Conservation (phyloP, 2,888 invertebrate species). For the Neoaliturus tenellus region DNA sequence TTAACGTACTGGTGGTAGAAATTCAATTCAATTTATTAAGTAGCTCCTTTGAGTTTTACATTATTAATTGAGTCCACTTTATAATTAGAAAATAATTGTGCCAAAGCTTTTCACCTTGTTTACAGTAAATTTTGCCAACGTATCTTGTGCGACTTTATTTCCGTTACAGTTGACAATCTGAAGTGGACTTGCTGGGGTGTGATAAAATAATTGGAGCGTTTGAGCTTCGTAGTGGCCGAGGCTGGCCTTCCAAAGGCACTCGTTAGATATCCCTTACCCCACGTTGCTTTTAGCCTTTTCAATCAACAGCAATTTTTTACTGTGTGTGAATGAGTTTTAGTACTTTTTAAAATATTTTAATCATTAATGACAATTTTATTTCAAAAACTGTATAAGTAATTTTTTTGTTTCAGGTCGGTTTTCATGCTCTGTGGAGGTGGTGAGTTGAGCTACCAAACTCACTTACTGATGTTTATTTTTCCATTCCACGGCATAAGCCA, state of each 20-base stretch:
- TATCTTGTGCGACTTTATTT: conserved; percentile 10
- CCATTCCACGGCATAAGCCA: too few relatives aligned
- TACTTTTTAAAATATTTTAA: background rate
- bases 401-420: conserved; percentile 6
- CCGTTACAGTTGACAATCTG: background rate
- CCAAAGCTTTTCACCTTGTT: background rate
- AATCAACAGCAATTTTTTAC: background rate
- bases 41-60: too few relatives aligned
- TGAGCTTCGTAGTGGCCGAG: background rate
- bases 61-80: too few relatives aligned
- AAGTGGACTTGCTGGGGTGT: background rate
- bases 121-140: background rate
- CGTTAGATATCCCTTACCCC: background rate
- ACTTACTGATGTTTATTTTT: too few relatives aligned
- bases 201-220: conserved; percentile 16
- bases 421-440: background rate
- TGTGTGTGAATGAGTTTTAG: background rate
- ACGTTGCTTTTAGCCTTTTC: background rate
- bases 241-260: background rate
- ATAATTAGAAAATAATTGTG: too few relatives aligned
- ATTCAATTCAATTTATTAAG: too few relatives aligned
- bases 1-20: too few relatives aligned
- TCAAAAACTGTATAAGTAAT: too few relatives aligned
- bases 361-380: background rate
- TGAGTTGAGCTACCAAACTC: too few relatives aligned